phyloP scores from a whole-genome alignment of 2,113 vertebrate genomes.

The Gymnorhina tibicen region DNA sequence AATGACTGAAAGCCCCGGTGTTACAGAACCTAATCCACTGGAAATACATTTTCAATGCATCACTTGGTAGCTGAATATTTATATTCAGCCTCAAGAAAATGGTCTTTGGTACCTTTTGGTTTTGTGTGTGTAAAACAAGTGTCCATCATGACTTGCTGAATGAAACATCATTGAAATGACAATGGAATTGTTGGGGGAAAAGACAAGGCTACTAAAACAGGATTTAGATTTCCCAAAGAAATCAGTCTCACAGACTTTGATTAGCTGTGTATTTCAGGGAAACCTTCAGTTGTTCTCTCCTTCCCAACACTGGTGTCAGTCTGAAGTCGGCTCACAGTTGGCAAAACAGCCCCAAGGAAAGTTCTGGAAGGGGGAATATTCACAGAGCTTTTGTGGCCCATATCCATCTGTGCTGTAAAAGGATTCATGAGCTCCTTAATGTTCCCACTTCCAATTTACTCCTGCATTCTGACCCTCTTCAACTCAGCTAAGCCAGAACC shows the following conservation, averaged over 20 bases:
- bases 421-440: not conserved
- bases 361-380: not conserved
- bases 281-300: not conserved
- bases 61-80: not conserved
- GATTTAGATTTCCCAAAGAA: not conserved
- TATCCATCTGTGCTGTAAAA: not conserved
- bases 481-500: not conserved
- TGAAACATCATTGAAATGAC: not conserved
- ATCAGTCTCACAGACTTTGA: not conserved
- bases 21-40: not conserved
- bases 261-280: not conserved
- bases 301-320: not conserved
- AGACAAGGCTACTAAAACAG: not conserved
- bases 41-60: constrained; percentile 5
- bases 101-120: not conserved
- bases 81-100: not conserved
- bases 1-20: not conserved
- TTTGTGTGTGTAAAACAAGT: not conserved
- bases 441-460: not conserved
- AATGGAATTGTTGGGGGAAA: not conserved
- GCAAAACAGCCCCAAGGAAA: not conserved
- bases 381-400: not conserved
- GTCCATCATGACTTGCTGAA: not conserved
- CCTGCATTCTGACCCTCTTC: not conserved
- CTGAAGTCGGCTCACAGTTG: not conserved